These are phyloP conservation scores for Centropristis striata DNA, from an alignment of 2,113 vertebrate genomes.

Conservation along the genomic window DNA sequence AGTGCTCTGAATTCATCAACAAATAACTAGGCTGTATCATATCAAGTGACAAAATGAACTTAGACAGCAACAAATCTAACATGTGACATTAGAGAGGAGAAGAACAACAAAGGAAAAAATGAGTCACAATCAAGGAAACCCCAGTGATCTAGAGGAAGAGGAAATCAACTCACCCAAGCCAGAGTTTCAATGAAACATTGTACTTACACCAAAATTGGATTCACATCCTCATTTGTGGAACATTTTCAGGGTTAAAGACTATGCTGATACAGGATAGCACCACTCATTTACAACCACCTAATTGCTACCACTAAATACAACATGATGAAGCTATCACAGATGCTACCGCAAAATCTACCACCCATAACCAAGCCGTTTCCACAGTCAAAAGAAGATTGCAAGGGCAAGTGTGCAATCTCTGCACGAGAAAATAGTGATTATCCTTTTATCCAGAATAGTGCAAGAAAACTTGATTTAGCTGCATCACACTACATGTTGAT, in stretches of 20 bases:
- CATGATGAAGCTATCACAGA: conserved; percentile 19
- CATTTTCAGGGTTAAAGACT: conserved; percentile 24
- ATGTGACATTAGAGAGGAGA: not conserved
- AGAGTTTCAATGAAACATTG: conserved; percentile 6
- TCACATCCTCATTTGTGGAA: conserved; percentile 23
- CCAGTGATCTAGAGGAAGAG: not conserved
- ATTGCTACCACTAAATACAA: conserved; percentile 15
- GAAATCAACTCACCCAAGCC: conserved; percentile 35
- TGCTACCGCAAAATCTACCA: conserved; percentile 1
- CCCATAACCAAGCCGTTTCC: not conserved
- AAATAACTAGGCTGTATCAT: not conserved
- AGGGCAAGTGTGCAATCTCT: not conserved
- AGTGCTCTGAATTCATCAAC: not conserved
- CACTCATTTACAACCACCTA: conserved; percentile 22
- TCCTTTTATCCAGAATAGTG: not conserved
- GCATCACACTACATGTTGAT: not conserved
- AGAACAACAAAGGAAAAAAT: not conserved
- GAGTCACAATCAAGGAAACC: conserved; percentile 20
- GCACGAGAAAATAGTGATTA: not conserved
- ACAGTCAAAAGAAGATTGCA: not conserved
- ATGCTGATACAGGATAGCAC: conserved; percentile 14
- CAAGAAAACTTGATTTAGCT: not conserved
- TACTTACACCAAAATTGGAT: conserved; percentile 6
- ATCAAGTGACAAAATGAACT: not conserved
- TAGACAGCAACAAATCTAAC: not conserved